Evolutionary conservation across 1,140 invertebrate species (phyloP), one percentile per base, ranked within the genome.

Genomic region (Euwallacea fornicatus): DNA sequence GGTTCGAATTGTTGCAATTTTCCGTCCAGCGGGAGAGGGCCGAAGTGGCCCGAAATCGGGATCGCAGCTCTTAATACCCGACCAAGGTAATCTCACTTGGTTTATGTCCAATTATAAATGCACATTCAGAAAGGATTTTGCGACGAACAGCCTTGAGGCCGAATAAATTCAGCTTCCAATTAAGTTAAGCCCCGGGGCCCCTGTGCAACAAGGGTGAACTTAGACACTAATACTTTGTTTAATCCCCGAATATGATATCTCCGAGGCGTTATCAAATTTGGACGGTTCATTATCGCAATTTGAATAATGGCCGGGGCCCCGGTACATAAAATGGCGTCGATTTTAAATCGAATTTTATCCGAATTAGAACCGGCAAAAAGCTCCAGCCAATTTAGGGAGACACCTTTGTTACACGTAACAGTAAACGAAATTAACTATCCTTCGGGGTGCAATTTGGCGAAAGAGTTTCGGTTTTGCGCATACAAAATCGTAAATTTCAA

Each of bases 231-330:
- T 77, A 74, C 75, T 76, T 74, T 77, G 73, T 73, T 75, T 78
- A 78, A 78, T 79, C 78, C 73, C 73, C 73, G 76, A 78, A 79
- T 79, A 79, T 75, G 75, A 77, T 76, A 78, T 79, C 77, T 75
- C 72, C 60, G 72, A 71, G 62, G 73, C 73, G 73, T 78, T 79
- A 78, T 79, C 78, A 79, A 77, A 79, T 78, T 77, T 74, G 70
- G 72, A 78, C 76, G 76, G 77, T 78, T 76, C 77, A 79, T 79
- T 79, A 79, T 78, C 78, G 75, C 78, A 76, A 78, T 78, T 78
- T 75, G 75, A 77, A 74, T 72, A 79, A 79, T 76, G 78, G 74
- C 71, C 73, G 15, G 16, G 67, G n/a, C n/a, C 9, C 21, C 21
- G 21, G 21, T 33, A 33, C 21, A 33, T 10, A 50, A 11, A 58